phyloP scores from a whole-genome alignment of 53 echinoderm and acorn worm species.

The Patiria pectinifera region DNA sequence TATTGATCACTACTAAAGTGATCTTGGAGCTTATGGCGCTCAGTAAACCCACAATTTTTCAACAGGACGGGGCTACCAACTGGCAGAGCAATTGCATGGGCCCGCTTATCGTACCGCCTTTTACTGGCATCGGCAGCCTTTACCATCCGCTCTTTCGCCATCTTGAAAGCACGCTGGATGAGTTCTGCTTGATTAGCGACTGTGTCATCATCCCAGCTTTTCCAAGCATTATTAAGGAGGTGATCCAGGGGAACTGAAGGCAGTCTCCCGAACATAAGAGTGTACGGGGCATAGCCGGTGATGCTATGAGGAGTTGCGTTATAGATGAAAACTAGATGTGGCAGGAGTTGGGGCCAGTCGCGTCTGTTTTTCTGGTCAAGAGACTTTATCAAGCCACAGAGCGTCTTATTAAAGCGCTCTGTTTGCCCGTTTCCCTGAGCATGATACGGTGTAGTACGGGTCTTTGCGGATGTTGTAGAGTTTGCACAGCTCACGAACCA shows the following conservation, averaged over 20 bases:
- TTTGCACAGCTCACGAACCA: conserved; percentile 40
- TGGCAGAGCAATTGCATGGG: background rate
- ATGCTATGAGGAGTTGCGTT: conserved; percentile 47
- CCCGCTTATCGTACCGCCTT: no score
- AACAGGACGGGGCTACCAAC: conserved; percentile 37
- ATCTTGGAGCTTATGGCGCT: conserved; percentile 48
- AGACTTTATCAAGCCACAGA: conserved; percentile 58
- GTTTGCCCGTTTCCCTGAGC: conserved; percentile 49
- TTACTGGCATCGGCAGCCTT: no score
- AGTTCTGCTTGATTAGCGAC: no score
- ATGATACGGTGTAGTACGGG: conserved; percentile 54
- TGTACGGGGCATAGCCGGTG: conserved; percentile 38
- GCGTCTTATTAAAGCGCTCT: conserved; percentile 57
- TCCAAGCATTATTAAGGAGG: background rate
- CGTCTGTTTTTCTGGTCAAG: conserved; percentile 12
- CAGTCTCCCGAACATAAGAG: conserved; percentile 30
- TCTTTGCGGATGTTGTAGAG: conserved; percentile 43
- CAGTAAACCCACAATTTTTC: conserved; percentile 38
- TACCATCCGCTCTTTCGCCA: no score
- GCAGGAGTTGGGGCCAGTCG: conserved; percentile 53
- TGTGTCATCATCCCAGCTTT: conserved; percentile 29
- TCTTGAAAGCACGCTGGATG: no score
- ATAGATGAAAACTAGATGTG: conserved; percentile 47
- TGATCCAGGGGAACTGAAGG: conserved; percentile 19
- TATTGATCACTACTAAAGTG: conserved; percentile 26